phyloP scores from a whole-genome alignment of 2,888 invertebrate species.

The Dioctria linearis region DNA sequence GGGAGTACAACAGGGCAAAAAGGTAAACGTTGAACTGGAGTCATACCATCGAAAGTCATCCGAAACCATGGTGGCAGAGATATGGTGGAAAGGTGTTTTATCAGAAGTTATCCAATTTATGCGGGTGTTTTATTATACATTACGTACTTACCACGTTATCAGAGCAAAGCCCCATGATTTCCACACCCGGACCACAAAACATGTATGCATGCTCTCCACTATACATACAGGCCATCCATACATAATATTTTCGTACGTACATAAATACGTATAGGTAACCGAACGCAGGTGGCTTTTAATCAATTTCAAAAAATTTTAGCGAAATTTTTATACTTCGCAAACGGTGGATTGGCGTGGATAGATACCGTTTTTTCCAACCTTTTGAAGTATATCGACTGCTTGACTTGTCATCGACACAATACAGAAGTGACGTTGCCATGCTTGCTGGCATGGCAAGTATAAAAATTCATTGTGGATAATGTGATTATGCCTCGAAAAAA shows the following conservation, averaged over 20 bases:
- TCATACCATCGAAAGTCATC: neutral
- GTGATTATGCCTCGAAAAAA: too few relatives aligned
- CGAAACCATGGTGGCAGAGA: neutral
- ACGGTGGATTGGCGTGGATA: constrained; percentile 10
- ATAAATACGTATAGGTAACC: neutral
- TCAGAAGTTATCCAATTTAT: constrained; percentile 43
- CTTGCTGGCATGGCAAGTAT: too few relatives aligned
- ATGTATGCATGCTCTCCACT: too few relatives aligned
- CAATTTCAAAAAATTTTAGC: constrained; percentile 17
- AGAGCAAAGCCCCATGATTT: neutral
- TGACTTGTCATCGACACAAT: neutral
- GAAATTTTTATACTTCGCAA: constrained; percentile 12
- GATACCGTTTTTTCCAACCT: too few relatives aligned
- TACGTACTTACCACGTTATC: constrained; percentile 26
- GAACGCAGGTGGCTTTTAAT: constrained; percentile 48
- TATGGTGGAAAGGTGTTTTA: constrained; percentile 34
- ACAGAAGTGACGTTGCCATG: too few relatives aligned
- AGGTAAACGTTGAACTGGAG: too few relatives aligned
- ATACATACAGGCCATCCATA: too few relatives aligned
- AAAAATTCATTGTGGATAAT: too few relatives aligned
- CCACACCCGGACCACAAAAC: too few relatives aligned
- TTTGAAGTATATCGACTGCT: neutral
- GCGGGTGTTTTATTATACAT: constrained; percentile 39
- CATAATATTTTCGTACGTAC: neutral
- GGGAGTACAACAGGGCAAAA: too few relatives aligned